These are phyloP conservation scores for Atethmia centrago DNA, from an alignment of 2,888 invertebrate genomes.

Conservation along the genomic window DNA sequence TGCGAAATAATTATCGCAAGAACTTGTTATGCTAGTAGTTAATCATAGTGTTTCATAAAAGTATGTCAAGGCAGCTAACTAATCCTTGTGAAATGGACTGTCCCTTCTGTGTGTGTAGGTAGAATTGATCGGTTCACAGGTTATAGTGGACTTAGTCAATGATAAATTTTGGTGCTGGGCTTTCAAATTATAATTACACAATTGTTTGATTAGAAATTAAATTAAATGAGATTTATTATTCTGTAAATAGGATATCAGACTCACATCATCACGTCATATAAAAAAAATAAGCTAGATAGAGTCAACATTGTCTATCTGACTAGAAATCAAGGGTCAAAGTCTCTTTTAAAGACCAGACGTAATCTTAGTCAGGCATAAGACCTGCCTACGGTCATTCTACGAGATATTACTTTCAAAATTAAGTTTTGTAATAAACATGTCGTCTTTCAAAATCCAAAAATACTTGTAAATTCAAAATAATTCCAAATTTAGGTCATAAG, in stretches of 20 bases:
- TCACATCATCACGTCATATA: no score
- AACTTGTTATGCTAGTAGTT: constrained; percentile 32
- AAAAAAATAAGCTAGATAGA: no score
- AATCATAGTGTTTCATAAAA: constrained; percentile 27
- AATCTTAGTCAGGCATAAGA: no score
- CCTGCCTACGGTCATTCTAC: background rate
- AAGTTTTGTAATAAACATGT: background rate
- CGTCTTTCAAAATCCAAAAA: background rate
- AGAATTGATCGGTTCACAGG: constrained; percentile 7
- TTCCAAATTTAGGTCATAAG: background rate
- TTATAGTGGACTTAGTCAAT: constrained; percentile 15
- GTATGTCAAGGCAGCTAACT: constrained; percentile 49
- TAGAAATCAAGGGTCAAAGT: no score
- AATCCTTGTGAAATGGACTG: constrained; percentile 50
- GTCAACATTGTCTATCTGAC: no score
- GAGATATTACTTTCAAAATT: background rate
- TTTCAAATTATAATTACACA: constrained; percentile 15
- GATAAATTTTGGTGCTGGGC: background rate
- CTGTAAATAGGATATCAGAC: no score
- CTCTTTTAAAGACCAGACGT: no score
- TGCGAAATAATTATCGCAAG: constrained; percentile 25
- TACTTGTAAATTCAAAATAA: background rate
- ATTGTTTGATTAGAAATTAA: background rate
- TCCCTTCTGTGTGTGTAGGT: constrained; percentile 5
- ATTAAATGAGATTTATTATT: no score